Conservation (phyloP, 2,888 invertebrate genomes). For the Diogma glabrata region DNA sequence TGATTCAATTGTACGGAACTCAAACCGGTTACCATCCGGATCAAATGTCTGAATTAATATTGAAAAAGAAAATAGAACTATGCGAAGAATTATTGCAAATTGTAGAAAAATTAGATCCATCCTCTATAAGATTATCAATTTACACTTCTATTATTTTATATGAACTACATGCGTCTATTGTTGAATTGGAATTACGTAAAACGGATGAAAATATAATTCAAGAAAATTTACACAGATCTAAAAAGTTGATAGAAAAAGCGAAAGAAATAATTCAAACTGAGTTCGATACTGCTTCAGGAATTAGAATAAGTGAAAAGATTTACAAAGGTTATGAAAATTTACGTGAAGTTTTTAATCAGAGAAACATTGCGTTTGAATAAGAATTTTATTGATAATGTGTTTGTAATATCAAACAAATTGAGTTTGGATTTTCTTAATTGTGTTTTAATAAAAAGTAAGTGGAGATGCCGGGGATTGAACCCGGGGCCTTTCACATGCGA, state of each 20-base stretch:
- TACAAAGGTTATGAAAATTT: no score
- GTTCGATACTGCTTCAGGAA: no score
- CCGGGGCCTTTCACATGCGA: conserved; percentile 31
- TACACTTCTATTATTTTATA: conserved; percentile 68
- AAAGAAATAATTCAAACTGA: no score
- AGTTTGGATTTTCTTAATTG: no score
- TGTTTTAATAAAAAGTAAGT: conserved; percentile 8
- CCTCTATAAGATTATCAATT: conserved; percentile 58
- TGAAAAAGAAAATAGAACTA: conserved; percentile 53
- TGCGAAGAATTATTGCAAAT: conserved; percentile 52
- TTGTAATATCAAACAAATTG: no score
- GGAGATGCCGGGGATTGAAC: conserved; percentile 24
- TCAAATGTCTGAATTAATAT: conserved; percentile 44
- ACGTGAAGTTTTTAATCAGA: no score
- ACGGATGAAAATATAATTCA: conserved; percentile 6
- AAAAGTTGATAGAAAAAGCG: conserved; percentile 19
- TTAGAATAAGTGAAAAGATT: no score
- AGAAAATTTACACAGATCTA: conserved; percentile 21
- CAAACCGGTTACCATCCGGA: conserved; percentile 46
- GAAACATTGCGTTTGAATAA: no score
- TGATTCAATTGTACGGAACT: conserved; percentile 68
- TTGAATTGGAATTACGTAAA: conserved; percentile 31
- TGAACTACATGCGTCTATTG: conserved; percentile 50
- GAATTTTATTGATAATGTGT: no score
- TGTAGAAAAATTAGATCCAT: conserved; percentile 56